Percentiles rank a stretch among this genome's conserved stretches.
Evolutionary conservation across 2,888 invertebrate genomes (phyloP).

Genomic region (Agrotis ipsilon): DNA sequence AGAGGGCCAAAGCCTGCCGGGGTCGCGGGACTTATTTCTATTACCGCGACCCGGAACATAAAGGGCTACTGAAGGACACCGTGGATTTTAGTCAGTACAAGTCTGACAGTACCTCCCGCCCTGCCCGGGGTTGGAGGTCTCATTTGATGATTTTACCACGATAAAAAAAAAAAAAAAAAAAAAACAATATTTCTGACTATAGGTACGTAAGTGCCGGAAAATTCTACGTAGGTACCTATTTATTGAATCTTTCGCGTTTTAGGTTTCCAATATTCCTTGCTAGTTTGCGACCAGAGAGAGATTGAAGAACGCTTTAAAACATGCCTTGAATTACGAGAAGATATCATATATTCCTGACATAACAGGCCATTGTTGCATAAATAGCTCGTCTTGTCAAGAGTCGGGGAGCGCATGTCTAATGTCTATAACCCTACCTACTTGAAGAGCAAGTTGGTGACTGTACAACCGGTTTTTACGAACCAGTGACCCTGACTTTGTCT

Average conservation of each 20-base stretch:
- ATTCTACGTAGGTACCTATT: neutral
- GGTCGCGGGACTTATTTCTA: too few relatives aligned
- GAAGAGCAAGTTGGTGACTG: constrained; percentile 26
- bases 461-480: constrained; percentile 35
- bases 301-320: neutral
- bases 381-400: neutral
- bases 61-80: too few relatives aligned
- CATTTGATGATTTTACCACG: too few relatives aligned
- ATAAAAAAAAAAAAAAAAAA: too few relatives aligned
- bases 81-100: too few relatives aligned
- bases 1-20: too few relatives aligned
- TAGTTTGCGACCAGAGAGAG: neutral
- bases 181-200: neutral
- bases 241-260: neutral
- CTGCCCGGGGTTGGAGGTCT: too few relatives aligned
- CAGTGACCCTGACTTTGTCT: constrained; percentile 17
- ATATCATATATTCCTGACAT: neutral
- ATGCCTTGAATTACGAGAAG: neutral
- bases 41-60: too few relatives aligned
- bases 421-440: neutral
- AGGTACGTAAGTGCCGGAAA: neutral
- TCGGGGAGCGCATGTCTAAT: neutral
- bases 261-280: neutral
- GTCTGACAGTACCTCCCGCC: too few relatives aligned
- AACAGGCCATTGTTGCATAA: constrained; percentile 15